Evolutionary conservation across 2,888 invertebrate species (phyloP), one percentile per base, ranked within the genome.

Genomic region (Trichogramma evanescens): DNA sequence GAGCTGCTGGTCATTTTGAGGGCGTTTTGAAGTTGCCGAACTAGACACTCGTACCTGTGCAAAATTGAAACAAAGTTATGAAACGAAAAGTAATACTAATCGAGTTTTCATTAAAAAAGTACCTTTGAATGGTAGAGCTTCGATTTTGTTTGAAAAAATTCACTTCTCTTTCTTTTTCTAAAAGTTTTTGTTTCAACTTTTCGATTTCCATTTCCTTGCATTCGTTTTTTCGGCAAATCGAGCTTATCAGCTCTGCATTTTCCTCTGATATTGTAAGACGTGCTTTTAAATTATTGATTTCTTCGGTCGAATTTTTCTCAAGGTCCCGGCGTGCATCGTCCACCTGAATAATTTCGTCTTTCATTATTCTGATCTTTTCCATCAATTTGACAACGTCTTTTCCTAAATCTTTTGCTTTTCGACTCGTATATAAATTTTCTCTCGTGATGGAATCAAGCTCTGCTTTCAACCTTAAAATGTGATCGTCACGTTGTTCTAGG

Each of bases 41-140:
- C 64, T 6, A 72, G 41, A 45, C 62, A 56, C 26, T 73, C 72
- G 58, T 73, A 73, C 51, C 70, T 69, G 10, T 5, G n/a, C 45
- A 9, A 41, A 43, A 44, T 13, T 41, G 9, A 41, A 44, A 56
- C 13, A 39, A n/a, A 55, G 4, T 40, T 26, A 2, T 7, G 4
- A 39, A 52, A 52, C 39, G 39, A 49, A 2, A 40, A 4, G 26
- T 26, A 26, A 26, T 26, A 9, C 26, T 43, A 2, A 4, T n/a
- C 9, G 4, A 45, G 13, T 53, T 7, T 50, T 49, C n/a, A 41
- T 6, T 6, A 46, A 42, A 38, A 42, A 45, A 26, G 9, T 66
- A 71, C 72, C 69, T 71, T 53, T 67, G 60, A 57, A 71, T 68
- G n/a, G 69, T 69, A 4, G 64, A 64, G 44, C 71, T 69, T 51